Evolutionary conservation across 2,888 invertebrate species (phyloP).

Genomic region (Lycaena phlaeas): DNA sequence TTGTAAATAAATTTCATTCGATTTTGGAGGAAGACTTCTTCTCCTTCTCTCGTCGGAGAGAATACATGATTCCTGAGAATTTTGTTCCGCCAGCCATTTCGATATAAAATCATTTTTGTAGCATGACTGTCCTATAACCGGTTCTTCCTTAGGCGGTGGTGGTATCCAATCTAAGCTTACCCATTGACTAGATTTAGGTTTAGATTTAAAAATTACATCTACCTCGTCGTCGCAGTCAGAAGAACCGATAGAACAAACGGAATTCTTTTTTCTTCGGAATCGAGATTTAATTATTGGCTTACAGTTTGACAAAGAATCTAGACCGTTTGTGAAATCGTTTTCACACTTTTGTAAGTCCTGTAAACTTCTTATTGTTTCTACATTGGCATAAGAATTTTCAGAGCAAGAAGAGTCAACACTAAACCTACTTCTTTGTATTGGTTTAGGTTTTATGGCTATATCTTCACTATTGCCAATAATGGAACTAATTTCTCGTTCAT

Average conservation of each 20-base stretch:
- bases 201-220: conserved; percentile 71
- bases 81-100: conserved; percentile 70
- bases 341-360: conserved; percentile 67
- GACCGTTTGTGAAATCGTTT: conserved; percentile 37
- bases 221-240: conserved; percentile 68
- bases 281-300: conserved; percentile 51
- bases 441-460: conserved; percentile 49
- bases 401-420: conserved; percentile 71
- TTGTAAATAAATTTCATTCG: conserved; percentile 64
- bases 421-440: conserved; percentile 56
- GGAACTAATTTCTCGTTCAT: conserved; percentile 64
- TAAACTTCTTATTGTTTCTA: conserved; percentile 67
- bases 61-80: conserved; percentile 53
- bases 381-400: conserved; percentile 72
- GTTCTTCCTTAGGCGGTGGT: conserved; percentile 64
- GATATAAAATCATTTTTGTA: conserved; percentile 71
- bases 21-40: conserved; percentile 65
- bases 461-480: conserved; percentile 46
- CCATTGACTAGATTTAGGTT: conserved; percentile 73
- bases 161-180: conserved; percentile 71
- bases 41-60: conserved; percentile 60
- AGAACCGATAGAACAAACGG: conserved; percentile 68
- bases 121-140: conserved; percentile 65
- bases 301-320: conserved; percentile 44
- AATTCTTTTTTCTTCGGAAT: conserved; percentile 64